phyloP scores from a whole-genome alignment of 2,888 invertebrate genomes.

The Drosophila greeni region DNA sequence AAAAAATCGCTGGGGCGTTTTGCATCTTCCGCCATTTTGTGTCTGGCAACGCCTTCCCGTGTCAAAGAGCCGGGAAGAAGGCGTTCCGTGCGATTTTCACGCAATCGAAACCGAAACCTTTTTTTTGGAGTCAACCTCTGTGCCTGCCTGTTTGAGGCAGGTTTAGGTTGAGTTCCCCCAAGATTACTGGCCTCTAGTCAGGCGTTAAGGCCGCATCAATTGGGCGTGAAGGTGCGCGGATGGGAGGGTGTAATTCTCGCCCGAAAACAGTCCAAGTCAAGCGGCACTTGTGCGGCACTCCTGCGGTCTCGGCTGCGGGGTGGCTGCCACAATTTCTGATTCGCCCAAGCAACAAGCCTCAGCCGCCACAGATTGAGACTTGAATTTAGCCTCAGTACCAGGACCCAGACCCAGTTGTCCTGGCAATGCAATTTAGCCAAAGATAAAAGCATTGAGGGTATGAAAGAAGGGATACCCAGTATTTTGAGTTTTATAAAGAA shows the following conservation, averaged over 20 bases:
- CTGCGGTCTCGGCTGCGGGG: slow-evolving; percentile 56
- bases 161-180: slow-evolving; percentile 9
- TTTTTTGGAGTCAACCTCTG: slow-evolving; percentile 2
- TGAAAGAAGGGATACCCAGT: slow-evolving; percentile 3
- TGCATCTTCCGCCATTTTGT: slow-evolving; percentile 66
- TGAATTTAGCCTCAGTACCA: not conserved
- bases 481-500: too few relatives aligned
- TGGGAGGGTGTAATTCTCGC: not conserved
- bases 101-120: slow-evolving; percentile 66
- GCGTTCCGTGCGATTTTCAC: slow-evolving; percentile 57
- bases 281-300: slow-evolving; percentile 55
- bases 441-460: not conserved
- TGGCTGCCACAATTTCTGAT: slow-evolving; percentile 62
- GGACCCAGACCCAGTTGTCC: slow-evolving; percentile 20
- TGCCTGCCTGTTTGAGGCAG: slow-evolving; percentile 35
- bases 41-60: slow-evolving; percentile 61
- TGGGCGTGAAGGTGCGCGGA: slow-evolving; percentile 71
- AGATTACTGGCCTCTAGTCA: slow-evolving; percentile 60
- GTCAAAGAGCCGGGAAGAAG: slow-evolving; percentile 70
- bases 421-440: slow-evolving; percentile 66
- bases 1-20: slow-evolving; percentile 42
- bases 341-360: slow-evolving; percentile 48
- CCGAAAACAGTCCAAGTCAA: slow-evolving; percentile 20
- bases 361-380: slow-evolving; percentile 13
- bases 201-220: slow-evolving; percentile 75